phyloP scores from a whole-genome alignment of 2,113 vertebrate species.

The Nannospalax galili region DNA sequence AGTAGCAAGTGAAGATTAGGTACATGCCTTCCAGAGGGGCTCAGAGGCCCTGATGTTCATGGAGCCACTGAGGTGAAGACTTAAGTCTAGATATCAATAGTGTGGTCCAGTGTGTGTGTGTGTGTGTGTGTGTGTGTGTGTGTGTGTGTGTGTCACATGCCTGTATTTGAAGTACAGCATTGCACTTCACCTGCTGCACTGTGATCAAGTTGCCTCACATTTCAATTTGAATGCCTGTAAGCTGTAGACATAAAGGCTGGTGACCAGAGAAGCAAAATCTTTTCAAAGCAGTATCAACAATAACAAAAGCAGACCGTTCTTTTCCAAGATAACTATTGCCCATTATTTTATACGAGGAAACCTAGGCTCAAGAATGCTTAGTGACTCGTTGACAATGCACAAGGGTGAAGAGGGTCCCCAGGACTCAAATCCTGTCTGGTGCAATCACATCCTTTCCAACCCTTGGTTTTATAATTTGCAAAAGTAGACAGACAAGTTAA shows the following conservation, averaged over 20 bases:
- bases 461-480: background rate
- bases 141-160: too few relatives aligned
- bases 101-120: background rate
- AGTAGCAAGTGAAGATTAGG: background rate
- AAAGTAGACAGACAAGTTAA: background rate
- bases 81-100: background rate
- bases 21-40: fast-evolving
- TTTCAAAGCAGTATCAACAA: background rate
- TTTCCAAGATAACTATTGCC: background rate
- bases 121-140: background rate
- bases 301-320: background rate
- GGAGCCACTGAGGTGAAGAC: too few relatives aligned
- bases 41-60: background rate
- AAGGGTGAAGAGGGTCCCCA: background rate
- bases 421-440: background rate
- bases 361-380: background rate
- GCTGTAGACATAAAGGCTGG: background rate
- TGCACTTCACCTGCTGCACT: too few relatives aligned
- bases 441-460: background rate
- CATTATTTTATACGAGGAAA: background rate
- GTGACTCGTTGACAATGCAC: background rate
- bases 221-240: background rate
- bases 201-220: background rate
- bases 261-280: background rate
- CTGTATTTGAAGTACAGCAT: background rate